Evolutionary conservation across 2,113 vertebrate species (phyloP).

Genomic region (Callithrix jacchus): DNA sequence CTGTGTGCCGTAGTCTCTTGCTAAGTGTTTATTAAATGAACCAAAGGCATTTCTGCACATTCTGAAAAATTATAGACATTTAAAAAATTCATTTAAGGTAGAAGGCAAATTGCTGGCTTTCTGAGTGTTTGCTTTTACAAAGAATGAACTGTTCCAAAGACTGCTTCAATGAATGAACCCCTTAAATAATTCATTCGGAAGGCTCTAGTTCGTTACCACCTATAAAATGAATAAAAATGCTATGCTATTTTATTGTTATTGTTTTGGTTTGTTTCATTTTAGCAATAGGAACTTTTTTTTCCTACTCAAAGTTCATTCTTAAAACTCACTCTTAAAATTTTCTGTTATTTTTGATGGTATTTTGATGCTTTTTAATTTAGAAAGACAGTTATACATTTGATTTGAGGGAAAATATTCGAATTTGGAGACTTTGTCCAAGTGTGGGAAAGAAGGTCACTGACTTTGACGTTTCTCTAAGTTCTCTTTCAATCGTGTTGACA

Average conservation of each 20-base stretch:
- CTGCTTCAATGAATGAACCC: neutral
- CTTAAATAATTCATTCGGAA: neutral
- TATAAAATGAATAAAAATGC: neutral
- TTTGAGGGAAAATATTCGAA: neutral
- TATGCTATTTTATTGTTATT: neutral
- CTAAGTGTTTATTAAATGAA: neutral
- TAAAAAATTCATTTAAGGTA: neutral
- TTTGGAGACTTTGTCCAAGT: neutral
- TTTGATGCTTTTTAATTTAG: neutral
- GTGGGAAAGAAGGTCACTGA: neutral
- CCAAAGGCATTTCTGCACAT: neutral
- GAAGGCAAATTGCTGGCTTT: neutral
- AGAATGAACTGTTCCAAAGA: neutral
- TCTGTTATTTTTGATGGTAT: neutral
- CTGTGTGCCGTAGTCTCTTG: neutral
- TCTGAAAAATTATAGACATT: conserved; percentile 5
- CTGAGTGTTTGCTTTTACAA: neutral
- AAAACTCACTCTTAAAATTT: neutral
- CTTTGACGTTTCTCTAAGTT: neutral
- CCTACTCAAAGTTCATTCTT: neutral
- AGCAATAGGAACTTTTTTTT: neutral
- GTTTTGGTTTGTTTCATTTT: neutral
- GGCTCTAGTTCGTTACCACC: neutral
- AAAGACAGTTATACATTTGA: neutral
- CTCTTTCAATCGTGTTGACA: neutral